Evolutionary conservation across 1,140 invertebrate genomes (phyloP), one percentile per base, ranked within the genome.

Genomic region (Berghia stephanieae): DNA sequence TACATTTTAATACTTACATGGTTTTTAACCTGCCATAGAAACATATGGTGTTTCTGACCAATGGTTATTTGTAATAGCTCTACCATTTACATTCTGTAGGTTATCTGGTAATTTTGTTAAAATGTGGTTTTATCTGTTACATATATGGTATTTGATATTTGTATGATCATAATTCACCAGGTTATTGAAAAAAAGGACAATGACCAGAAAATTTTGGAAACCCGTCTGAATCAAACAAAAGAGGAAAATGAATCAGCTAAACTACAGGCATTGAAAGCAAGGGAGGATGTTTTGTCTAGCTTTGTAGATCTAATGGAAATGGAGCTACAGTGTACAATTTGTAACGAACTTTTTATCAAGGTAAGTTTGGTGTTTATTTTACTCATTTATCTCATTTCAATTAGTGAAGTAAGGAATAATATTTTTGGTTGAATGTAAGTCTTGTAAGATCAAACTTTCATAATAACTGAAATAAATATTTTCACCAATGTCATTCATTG

Each of bases 321-420:
- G 72, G 94, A 95, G 84, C 87, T 95, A 24, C 92, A 93, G 73
- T 96, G 94, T 84, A 92, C 92, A 72, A 93, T 96, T 78, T 96
- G 94, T 84, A 93, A 92, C 67, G 94, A 95, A 89, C 87, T 95
- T 0, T 94, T 95, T 87, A 90, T 95, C 0, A 90, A 84, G 84
- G 87, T 89, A 72, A 31, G 49, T 73, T n/a, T n/a, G n/a, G n/a
- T n/a, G n/a, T n/a, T n/a, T n/a, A n/a, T n/a, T n/a, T n/a, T n/a
- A n/a, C n/a, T n/a, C n/a, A n/a, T n/a, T n/a, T n/a, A n/a, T n/a
- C n/a, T n/a, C n/a, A n/a, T n/a, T n/a, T n/a, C n/a, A n/a, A n/a
- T n/a, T n/a, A n/a, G n/a, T n/a, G n/a, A n/a, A n/a, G n/a, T n/a
- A n/a, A n/a, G n/a, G n/a, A n/a, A n/a, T n/a, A n/a, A n/a, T n/a